These are phyloP conservation scores for Macrotrachela quadricornifera DNA, from an alignment of 1,140 invertebrate genomes.

Conservation along the genomic window DNA sequence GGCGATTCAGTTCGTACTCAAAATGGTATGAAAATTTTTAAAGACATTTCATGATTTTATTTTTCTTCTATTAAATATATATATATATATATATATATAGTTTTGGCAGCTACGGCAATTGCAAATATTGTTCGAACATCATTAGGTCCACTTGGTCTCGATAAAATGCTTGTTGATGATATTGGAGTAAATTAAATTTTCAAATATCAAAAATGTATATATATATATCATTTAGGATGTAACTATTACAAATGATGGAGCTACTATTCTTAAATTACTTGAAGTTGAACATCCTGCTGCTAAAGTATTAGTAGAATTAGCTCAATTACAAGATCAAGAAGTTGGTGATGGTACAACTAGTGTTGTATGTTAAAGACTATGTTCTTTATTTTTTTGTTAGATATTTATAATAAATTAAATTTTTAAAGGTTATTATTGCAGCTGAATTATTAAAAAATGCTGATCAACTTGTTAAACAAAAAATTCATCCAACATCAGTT, in stretches of 20 bases:
- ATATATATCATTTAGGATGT: slow-evolving; percentile 45
- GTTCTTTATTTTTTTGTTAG: too few species aligned
- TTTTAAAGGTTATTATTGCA: slow-evolving; percentile 49
- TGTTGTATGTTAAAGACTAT: slow-evolving; percentile 46
- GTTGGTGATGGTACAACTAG: slow-evolving; percentile 98
- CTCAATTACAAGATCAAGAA: slow-evolving; percentile 84
- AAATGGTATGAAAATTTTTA: slow-evolving; percentile 44
- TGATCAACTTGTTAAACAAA: slow-evolving; percentile 93
- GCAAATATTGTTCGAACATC: slow-evolving; percentile 98
- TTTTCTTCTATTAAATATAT: slow-evolving; percentile 7
- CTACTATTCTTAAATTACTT: slow-evolving; percentile 80
- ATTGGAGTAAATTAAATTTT: slow-evolving; percentile 53
- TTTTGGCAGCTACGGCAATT: slow-evolving; percentile 76
- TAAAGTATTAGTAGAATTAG: slow-evolving; percentile 81
- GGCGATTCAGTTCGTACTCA: slow-evolving; percentile 8
- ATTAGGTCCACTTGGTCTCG: slow-evolving; percentile 84
- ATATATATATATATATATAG: too few species aligned
- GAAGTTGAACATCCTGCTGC: slow-evolving; percentile 98
- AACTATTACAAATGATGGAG: slow-evolving; percentile 96
- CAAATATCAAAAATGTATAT: neutral
- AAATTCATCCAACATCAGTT: slow-evolving; percentile 96
- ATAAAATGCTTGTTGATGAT: slow-evolving; percentile 99
- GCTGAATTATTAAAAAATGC: slow-evolving; percentile 74
- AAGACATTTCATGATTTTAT: neutral
- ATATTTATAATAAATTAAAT: neutral